Evolutionary conservation across 2,113 vertebrate genomes (phyloP).

Genomic region (Poeciliopsis occidentalis): DNA sequence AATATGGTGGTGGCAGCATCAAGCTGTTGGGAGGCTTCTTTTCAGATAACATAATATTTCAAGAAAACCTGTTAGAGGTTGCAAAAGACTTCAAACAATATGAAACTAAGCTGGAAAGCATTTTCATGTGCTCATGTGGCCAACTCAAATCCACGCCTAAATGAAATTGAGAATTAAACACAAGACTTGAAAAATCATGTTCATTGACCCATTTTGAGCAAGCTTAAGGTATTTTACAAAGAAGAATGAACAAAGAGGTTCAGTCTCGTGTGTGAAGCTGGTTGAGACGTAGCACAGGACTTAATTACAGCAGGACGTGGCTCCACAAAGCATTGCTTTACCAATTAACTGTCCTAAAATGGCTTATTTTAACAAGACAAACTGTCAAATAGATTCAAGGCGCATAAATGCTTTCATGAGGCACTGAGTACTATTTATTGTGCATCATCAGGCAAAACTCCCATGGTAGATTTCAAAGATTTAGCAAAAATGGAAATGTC

Average conservation of each 20-base stretch:
- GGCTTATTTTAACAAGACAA: not conserved
- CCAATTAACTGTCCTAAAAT: not conserved
- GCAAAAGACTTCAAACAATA: no score
- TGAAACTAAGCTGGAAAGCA: no score
- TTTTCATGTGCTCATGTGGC: no score
- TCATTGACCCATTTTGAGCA: no score
- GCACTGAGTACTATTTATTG: not conserved
- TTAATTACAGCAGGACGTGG: not conserved
- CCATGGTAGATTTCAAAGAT: constrained; percentile 42
- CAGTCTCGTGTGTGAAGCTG: not conserved
- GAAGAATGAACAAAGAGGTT: not conserved
- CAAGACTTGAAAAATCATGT: no score
- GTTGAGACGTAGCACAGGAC: not conserved
- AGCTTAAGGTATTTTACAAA: not conserved
- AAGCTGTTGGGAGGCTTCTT: no score
- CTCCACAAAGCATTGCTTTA: not conserved
- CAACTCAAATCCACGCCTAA: no score
- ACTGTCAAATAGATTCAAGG: not conserved
- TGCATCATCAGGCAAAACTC: constrained; percentile 39
- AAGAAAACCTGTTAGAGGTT: no score
- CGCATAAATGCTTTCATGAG: not conserved
- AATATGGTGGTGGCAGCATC: no score
- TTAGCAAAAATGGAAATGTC: constrained; percentile 26
- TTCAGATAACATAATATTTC: no score
- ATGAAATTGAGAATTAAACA: no score